A percentile compares a stretch with the other conserved stretches of the same genome.
These are phyloP conservation scores for Lutjanus campechanus DNA, from an alignment of 2,797 vertebrate genomes.

Conservation along the genomic window DNA sequence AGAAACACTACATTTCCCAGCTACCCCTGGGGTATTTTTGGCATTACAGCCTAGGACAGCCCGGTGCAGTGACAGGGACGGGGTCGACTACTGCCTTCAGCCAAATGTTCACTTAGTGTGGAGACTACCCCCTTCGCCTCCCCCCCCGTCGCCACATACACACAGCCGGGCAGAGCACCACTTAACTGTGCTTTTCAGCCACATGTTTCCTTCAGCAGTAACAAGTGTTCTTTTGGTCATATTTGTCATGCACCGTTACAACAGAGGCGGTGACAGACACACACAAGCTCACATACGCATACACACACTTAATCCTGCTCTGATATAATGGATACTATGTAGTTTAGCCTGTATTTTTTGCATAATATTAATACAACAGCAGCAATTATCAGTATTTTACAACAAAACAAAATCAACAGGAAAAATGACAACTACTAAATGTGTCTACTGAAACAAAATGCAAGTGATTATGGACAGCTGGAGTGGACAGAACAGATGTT, in stretches of 20 bases:
- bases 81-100: conserved; percentile 64
- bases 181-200: conserved; percentile 38
- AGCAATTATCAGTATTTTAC: not conserved
- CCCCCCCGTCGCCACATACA: not conserved
- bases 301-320: not conserved
- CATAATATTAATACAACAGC: not conserved
- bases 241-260: conserved; percentile 28
- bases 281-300: not conserved
- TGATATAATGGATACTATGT: not conserved
- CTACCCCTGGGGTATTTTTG: conserved; percentile 44
- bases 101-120: conserved; percentile 69
- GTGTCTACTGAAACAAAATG: too few species aligned
- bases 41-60: conserved; percentile 30
- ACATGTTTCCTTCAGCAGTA: conserved; percentile 40
- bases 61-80: conserved; percentile 34
- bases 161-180: conserved; percentile 3
- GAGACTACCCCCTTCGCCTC: not conserved
- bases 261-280: not conserved
- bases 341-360: not conserved
- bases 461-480: too few species aligned
- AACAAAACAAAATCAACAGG: too few species aligned
- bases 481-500: too few species aligned
- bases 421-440: too few species aligned
- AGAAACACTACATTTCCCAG: conserved; percentile 54
- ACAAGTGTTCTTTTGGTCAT: conserved; percentile 30